These are phyloP conservation scores for Oscheius onirici DNA, from an alignment of 2,888 invertebrate species.

Conservation along the genomic window DNA sequence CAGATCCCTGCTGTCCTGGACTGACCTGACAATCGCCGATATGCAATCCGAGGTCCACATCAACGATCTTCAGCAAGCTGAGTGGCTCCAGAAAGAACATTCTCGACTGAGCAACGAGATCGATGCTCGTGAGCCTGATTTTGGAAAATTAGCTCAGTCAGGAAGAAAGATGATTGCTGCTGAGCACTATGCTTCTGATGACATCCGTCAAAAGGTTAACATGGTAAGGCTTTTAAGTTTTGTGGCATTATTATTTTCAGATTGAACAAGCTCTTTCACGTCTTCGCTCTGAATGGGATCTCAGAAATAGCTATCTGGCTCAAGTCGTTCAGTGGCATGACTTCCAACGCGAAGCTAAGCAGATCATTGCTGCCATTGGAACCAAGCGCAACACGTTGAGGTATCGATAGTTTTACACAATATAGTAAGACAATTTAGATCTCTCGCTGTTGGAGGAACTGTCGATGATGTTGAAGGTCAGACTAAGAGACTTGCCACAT, in stretches of 20 bases:
- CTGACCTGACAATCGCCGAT: slow-evolving; percentile 81
- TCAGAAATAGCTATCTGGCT: slow-evolving; percentile 81
- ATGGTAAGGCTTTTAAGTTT: slow-evolving; percentile 8
- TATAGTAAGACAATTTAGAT: slow-evolving; percentile 28
- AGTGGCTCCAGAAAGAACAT: slow-evolving; percentile 76
- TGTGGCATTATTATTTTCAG: slow-evolving; percentile 72
- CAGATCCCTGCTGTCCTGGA: slow-evolving; percentile 89
- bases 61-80: slow-evolving; percentile 76
- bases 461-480: slow-evolving; percentile 80
- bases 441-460: slow-evolving; percentile 51
- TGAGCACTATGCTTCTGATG: slow-evolving; percentile 81
- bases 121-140: slow-evolving; percentile 86
- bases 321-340: slow-evolving; percentile 92
- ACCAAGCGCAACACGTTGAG: slow-evolving; percentile 80
- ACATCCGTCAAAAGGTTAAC: slow-evolving; percentile 68
- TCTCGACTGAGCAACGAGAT: slow-evolving; percentile 77
- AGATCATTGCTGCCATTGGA: slow-evolving; percentile 86
- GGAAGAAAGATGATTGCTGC: slow-evolving; percentile 86
- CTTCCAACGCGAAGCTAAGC: slow-evolving; percentile 91
- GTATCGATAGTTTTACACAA: background rate
- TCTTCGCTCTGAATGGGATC: slow-evolving; percentile 86
- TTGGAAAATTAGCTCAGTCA: slow-evolving; percentile 80
- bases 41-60: slow-evolving; percentile 83
- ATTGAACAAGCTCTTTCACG: slow-evolving; percentile 80
- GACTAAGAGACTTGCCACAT: slow-evolving; percentile 91